These are phyloP conservation scores for Drosophila austrosaltans DNA, from an alignment of 2,888 invertebrate genomes.

Conservation along the genomic window DNA sequence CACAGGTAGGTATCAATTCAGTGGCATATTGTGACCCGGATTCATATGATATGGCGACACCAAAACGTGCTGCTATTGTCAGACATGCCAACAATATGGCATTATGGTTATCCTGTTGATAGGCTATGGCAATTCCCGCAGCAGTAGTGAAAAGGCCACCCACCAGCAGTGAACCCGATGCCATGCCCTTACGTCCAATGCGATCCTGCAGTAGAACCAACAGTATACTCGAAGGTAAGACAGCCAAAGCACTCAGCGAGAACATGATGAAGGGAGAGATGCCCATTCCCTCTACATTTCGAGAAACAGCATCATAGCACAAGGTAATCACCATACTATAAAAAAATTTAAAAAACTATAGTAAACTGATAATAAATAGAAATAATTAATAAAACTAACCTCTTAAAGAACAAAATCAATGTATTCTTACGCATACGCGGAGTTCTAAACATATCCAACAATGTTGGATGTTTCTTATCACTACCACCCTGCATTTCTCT, in stretches of 20 bases:
- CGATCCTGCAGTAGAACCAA: constrained; percentile 82
- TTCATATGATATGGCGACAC: constrained; percentile 87
- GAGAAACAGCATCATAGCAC: constrained; percentile 86
- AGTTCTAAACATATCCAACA: constrained; percentile 85
- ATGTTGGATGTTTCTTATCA: constrained; percentile 78
- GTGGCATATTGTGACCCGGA: constrained; percentile 87
- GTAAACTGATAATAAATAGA: not conserved
- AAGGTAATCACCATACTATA: constrained; percentile 86
- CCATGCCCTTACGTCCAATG: constrained; percentile 85
- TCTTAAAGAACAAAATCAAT: constrained; percentile 86
- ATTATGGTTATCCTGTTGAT: constrained; percentile 82
- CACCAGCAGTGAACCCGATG: constrained; percentile 85
- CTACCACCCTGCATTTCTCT: constrained; percentile 79
- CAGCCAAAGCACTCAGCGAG: constrained; percentile 85
- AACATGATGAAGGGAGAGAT: constrained; percentile 86
- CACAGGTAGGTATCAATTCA: constrained; percentile 87
- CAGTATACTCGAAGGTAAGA: constrained; percentile 84
- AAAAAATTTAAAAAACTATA: constrained; percentile 16
- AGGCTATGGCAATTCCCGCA: constrained; percentile 84
- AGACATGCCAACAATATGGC: constrained; percentile 84
- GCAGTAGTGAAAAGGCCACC: constrained; percentile 85
- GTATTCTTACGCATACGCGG: constrained; percentile 85
- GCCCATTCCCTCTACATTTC: constrained; percentile 85
- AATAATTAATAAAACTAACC: constrained; percentile 83
- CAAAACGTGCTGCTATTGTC: constrained; percentile 85